A percentile compares a stretch with the other conserved stretches of the same genome.
Conservation (phyloP, 2,797 vertebrate species). For the Melanotaenia boesemani region DNA sequence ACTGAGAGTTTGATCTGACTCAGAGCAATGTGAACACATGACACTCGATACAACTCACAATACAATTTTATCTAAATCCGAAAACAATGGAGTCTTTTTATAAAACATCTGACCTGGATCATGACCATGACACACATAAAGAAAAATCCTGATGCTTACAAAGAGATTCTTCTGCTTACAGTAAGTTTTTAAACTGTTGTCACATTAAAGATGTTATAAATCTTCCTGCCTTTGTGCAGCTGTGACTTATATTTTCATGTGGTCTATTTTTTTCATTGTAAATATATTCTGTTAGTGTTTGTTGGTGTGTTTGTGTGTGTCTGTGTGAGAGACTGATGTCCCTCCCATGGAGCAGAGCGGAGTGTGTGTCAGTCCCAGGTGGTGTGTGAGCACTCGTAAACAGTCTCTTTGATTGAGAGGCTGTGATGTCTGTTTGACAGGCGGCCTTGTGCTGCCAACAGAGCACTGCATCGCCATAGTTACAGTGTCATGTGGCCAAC, state of each 20-base stretch:
- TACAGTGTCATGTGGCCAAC: conserved; percentile 40
- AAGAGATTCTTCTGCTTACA: not conserved
- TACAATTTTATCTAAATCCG: not conserved
- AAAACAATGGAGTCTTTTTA: not conserved
- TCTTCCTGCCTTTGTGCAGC: not conserved
- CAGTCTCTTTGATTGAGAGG: conserved; percentile 72
- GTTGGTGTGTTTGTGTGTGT: conserved; percentile 24
- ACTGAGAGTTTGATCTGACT: not conserved
- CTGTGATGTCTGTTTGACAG: conserved; percentile 66
- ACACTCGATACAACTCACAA: not conserved
- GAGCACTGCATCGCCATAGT: conserved; percentile 61
- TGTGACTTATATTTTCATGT: not conserved
- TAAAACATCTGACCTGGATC: not conserved
- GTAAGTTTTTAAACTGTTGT: not conserved
- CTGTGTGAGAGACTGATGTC: conserved; percentile 36
- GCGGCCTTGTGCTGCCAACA: conserved; percentile 68
- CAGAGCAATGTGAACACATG: not conserved
- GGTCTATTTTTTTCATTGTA: not conserved
- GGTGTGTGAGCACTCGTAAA: conserved; percentile 61
- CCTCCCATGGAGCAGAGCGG: conserved; percentile 37
- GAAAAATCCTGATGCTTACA: too few species aligned
- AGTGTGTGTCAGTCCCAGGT: conserved; percentile 74
- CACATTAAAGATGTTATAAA: not conserved
- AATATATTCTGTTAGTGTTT: conserved; percentile 7
- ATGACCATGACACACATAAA: too few species aligned